Conservation (phyloP, 2,888 invertebrate species). For the Girardia tigrina region DNA sequence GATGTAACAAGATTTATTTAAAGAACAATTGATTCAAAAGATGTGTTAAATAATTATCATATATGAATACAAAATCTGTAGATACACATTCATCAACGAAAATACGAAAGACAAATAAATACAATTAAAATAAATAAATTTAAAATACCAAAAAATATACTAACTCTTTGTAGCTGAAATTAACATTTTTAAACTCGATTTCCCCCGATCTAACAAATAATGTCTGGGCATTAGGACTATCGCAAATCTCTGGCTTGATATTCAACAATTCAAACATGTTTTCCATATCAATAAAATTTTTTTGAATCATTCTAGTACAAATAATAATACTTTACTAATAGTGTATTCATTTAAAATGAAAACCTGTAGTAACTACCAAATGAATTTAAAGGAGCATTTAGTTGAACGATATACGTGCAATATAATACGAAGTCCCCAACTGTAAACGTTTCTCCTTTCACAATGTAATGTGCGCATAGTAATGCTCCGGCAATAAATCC, state of each 20-base stretch:
- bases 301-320: constrained; percentile 69
- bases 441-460: constrained; percentile 59
- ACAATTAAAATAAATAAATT: too few relatives aligned
- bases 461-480: constrained; percentile 73
- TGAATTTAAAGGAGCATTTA: constrained; percentile 89
- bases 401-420: constrained; percentile 74
- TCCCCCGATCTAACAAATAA: constrained; percentile 57
- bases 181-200: constrained; percentile 75
- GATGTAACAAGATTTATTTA: too few relatives aligned
- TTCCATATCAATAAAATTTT: constrained; percentile 96
- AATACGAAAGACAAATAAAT: too few relatives aligned
- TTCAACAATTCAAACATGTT: constrained; percentile 91
- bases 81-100: too few relatives aligned
- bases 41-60: too few relatives aligned
- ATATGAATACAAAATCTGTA: too few relatives aligned
- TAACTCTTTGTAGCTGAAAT: constrained; percentile 63
- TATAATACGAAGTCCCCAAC: constrained; percentile 92
- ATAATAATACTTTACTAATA: too few relatives aligned
- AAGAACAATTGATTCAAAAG: too few relatives aligned
- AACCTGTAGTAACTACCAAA: constrained; percentile 92
- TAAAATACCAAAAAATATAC: too few relatives aligned
- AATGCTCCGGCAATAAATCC: constrained; percentile 74
- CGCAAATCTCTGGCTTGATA: constrained; percentile 67
- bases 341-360: too few relatives aligned
- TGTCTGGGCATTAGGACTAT: constrained; percentile 65